These are phyloP conservation scores for Sebastes oblongus DNA, from an alignment of 2,797 vertebrate genomes.

Conservation along the genomic window DNA sequence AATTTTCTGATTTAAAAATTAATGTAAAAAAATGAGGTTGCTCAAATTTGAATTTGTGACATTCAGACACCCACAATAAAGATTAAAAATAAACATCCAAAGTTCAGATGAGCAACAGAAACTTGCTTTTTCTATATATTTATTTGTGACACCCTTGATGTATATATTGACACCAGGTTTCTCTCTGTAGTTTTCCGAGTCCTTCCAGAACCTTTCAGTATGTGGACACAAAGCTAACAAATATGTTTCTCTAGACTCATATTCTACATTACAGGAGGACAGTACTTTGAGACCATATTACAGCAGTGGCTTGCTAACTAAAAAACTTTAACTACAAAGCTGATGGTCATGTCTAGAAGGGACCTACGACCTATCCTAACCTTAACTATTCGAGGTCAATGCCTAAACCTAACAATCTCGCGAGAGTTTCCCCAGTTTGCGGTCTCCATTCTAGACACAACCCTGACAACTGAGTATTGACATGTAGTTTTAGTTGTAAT, in stretches of 20 bases:
- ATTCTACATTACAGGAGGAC: not conserved
- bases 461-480: not conserved
- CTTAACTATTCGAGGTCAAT: no score
- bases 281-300: not conserved
- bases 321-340: not conserved
- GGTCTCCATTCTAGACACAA: accelerated
- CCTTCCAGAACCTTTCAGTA: not conserved
- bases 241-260: not conserved
- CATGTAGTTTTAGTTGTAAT: not conserved
- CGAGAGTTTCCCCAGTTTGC: no score
- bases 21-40: accelerated
- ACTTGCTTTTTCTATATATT: not conserved
- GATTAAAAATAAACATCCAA: not conserved
- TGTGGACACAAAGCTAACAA: not conserved
- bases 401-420: accelerated
- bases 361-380: accelerated
- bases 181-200: not conserved
- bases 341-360: not conserved
- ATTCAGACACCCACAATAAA: not conserved
- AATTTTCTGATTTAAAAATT: not conserved
- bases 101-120: not conserved
- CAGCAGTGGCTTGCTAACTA: not conserved
- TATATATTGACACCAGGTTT: not conserved
- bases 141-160: accelerated
- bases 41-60: not conserved